phyloP scores from a whole-genome alignment of 2,113 vertebrate species.

The Ovibos moschatus region DNA sequence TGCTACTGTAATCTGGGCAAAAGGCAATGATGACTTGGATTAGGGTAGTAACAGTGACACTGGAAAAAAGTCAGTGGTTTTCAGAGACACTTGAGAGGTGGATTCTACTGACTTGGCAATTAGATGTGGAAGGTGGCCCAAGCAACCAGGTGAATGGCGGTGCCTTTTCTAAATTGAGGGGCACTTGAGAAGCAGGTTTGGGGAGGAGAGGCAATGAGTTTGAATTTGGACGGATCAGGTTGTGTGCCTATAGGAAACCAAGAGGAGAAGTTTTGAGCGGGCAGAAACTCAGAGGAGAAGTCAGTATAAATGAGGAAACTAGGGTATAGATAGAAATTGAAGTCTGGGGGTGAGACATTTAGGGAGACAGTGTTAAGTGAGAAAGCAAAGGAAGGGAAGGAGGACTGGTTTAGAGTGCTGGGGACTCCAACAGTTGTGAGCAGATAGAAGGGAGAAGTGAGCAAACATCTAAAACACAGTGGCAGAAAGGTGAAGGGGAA shows the following conservation, averaged over 20 bases:
- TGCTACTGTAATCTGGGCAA: not conserved
- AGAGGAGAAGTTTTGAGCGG: not conserved
- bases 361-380: not conserved
- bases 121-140: not conserved
- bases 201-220: not conserved
- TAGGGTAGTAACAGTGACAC: not conserved
- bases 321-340: not conserved
- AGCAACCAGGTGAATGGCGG: not conserved
- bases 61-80: not conserved
- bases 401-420: not conserved
- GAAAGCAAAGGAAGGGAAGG: not conserved
- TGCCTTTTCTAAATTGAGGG: not conserved
- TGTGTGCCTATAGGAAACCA: not conserved
- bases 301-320: not conserved
- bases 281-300: not conserved
- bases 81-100: not conserved
- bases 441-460: not conserved
- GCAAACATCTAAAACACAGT: not conserved
- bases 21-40: not conserved
- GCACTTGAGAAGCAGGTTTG: not conserved
- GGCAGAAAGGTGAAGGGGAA: not conserved
- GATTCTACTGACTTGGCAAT: not conserved
- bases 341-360: not conserved
- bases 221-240: not conserved
- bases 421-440: not conserved